These are phyloP conservation scores for Busseola fusca DNA, from an alignment of 2,888 invertebrate genomes.

Conservation along the genomic window DNA sequence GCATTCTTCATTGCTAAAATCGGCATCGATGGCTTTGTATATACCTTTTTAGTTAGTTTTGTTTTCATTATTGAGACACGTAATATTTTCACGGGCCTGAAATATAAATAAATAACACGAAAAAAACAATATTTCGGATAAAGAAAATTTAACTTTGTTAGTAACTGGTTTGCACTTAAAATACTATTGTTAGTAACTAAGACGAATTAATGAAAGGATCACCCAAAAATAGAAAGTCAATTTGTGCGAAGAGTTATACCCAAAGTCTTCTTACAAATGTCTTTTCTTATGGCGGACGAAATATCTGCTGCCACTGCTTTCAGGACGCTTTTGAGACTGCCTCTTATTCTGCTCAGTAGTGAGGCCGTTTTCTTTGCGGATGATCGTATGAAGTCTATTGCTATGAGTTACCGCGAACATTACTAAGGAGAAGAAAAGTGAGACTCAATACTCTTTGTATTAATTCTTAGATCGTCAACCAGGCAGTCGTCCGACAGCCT, in stretches of 20 bases:
- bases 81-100: not conserved
- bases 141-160: not conserved
- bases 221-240: not conserved
- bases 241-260: no score
- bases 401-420: not conserved
- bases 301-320: not conserved
- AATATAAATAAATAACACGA: not conserved
- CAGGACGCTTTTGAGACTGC: not conserved
- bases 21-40: not conserved
- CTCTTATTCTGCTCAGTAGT: not conserved
- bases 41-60: not conserved
- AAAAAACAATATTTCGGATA: not conserved
- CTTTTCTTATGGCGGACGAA: not conserved
- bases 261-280: not conserved
- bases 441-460: not conserved
- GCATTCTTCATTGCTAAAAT: no score
- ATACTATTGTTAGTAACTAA: not conserved
- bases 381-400: not conserved
- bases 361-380: not conserved
- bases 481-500: conserved; percentile 63
- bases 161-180: not conserved
- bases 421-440: not conserved
- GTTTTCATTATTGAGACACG: not conserved
- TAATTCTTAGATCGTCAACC: conserved; percentile 74
- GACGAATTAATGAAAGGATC: no score